Percentiles rank a stretch among this genome's conserved stretches.
phyloP scores from a whole-genome alignment of 2,113 vertebrate species.

The Condylura cristata region DNA sequence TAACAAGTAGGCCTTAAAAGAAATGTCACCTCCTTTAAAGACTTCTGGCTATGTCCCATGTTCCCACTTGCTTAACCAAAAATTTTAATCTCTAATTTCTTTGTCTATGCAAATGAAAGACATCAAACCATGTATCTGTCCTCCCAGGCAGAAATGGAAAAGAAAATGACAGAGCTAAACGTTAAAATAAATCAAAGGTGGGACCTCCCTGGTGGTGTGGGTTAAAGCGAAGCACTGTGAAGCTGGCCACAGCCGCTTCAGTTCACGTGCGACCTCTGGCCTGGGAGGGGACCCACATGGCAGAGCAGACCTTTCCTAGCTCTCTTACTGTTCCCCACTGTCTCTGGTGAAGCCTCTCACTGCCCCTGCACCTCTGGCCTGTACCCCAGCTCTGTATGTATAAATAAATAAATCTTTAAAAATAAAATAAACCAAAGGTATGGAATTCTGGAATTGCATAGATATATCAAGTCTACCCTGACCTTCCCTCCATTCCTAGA shows the following conservation, averaged over 20 bases:
- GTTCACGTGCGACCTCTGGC: no score
- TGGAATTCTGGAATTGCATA: neutral
- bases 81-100: slow-evolving; percentile 7
- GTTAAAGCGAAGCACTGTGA: no score
- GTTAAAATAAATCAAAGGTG: neutral
- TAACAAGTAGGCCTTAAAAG: slow-evolving; percentile 45
- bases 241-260: no score
- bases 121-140: slow-evolving; percentile 43
- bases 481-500: neutral
- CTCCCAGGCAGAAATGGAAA: slow-evolving; percentile 38
- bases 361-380: no score
- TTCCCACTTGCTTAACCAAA: neutral
- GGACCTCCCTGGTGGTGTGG: no score
- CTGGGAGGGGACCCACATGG: no score
- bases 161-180: slow-evolving; percentile 30
- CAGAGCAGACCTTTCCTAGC: no score
- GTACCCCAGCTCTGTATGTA: no score
- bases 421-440: neutral
- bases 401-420: no score
- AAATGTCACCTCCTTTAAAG: slow-evolving; percentile 50
- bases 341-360: no score
- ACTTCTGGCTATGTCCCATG: neutral
- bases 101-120: slow-evolving; percentile 19
- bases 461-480: neutral
- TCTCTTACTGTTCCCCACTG: no score